Evolutionary conservation across 2,888 invertebrate species (phyloP).

Genomic region (Lymantria dispar): DNA sequence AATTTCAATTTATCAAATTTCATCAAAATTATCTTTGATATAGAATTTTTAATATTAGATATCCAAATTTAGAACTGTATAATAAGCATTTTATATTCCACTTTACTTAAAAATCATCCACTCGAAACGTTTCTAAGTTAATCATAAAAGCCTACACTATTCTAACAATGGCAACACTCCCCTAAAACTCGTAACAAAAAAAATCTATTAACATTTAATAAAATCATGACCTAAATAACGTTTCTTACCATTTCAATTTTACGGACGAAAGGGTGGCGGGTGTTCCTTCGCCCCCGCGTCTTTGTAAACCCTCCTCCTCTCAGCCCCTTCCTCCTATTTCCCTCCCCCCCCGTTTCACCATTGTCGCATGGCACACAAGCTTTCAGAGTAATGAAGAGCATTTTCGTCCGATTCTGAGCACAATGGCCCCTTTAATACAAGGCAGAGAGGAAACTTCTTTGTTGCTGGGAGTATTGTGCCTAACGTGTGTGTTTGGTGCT

Average conservation of each 20-base stretch:
- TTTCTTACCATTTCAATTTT: conserved; percentile 82
- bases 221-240: conserved; percentile 80
- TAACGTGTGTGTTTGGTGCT: conserved; percentile 70
- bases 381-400: conserved; percentile 84
- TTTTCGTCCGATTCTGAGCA: conserved; percentile 81
- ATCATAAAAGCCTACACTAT: conserved; percentile 14
- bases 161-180: conserved; percentile 25
- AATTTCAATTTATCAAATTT: too few species aligned
- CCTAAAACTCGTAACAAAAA: conserved; percentile 30
- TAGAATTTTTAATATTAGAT: too few species aligned
- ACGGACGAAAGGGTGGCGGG: conserved; percentile 76
- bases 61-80: not conserved
- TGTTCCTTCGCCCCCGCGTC: conserved; percentile 61
- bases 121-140: conserved; percentile 9
- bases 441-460: conserved; percentile 77
- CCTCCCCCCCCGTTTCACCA: conserved; percentile 52
- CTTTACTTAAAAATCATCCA: conserved; percentile 7
- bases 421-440: conserved; percentile 79
- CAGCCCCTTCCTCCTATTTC: conserved; percentile 19
- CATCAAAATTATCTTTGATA: too few species aligned
- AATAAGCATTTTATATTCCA: not conserved
- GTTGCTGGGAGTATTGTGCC: conserved; percentile 67
- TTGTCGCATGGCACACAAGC: conserved; percentile 81
- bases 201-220: conserved; percentile 77
- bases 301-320: conserved; percentile 17